Evolutionary conservation across 2,113 vertebrate species (phyloP).

Genomic region (Carassius gibelio): DNA sequence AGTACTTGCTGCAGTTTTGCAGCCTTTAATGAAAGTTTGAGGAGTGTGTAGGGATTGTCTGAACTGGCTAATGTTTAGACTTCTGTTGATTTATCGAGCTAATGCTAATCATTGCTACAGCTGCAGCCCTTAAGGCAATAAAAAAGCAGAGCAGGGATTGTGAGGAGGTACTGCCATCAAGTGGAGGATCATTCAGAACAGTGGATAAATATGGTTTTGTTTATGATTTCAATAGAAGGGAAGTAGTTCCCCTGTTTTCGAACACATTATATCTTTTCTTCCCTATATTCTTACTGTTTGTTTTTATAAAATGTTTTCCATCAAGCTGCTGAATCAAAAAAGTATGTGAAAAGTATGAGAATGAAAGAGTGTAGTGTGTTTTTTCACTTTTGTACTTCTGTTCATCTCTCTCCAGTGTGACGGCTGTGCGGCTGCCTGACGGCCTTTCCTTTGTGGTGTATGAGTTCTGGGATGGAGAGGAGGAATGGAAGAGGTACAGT

Average conservation of each 20-base stretch:
- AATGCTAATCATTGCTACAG: conserved; percentile 27
- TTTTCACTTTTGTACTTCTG: conserved; percentile 15
- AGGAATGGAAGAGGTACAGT: conserved; percentile 88
- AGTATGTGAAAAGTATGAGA: background rate
- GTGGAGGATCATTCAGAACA: conserved; percentile 37
- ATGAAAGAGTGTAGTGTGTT: background rate
- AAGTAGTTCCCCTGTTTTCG: no score
- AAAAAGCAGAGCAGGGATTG: background rate
- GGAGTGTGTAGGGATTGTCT: conserved; percentile 16
- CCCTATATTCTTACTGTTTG: no score
- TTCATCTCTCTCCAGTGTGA: conserved; percentile 72
- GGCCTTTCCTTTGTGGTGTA: conserved; percentile 89
- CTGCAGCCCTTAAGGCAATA: background rate
- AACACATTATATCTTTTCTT: no score
- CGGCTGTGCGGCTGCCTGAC: conserved; percentile 84
- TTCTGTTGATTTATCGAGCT: conserved; percentile 31
- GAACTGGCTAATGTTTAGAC: conserved; percentile 31
- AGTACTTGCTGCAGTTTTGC: conserved; percentile 3
- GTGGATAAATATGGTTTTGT: background rate
- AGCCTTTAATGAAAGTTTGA: conserved; percentile 41
- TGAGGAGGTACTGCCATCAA: conserved; percentile 54
- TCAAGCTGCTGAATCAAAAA: background rate
- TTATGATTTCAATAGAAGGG: background rate
- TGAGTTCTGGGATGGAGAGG: conserved; percentile 94
- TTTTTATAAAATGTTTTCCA: background rate